Evolutionary conservation across 2,113 vertebrate species (phyloP).

Genomic region (Osmerus eperlanus): DNA sequence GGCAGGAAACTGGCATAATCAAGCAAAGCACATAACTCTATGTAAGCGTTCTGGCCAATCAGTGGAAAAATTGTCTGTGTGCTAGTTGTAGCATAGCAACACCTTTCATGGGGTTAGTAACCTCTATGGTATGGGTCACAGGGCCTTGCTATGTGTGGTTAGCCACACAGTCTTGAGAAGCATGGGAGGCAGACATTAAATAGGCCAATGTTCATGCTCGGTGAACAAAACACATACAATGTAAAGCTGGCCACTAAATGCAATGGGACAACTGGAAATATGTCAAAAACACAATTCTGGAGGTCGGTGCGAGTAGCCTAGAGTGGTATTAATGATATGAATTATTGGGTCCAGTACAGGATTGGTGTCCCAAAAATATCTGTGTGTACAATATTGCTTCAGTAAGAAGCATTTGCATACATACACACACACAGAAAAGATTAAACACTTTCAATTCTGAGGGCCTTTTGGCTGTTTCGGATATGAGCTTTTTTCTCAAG

Average conservation of each 20-base stretch:
- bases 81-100: slow-evolving; percentile 32
- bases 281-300: slow-evolving; percentile 47
- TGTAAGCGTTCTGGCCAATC: not conserved
- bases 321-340: not conserved
- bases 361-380: not conserved
- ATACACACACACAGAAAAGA: not conserved
- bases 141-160: slow-evolving; percentile 11
- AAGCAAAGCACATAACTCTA: not conserved
- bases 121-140: slow-evolving; percentile 18
- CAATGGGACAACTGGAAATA: slow-evolving; percentile 52
- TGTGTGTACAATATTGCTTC: not conserved
- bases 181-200: slow-evolving; percentile 47
- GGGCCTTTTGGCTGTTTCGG: slow-evolving; percentile 40
- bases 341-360: not conserved
- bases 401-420: slow-evolving; percentile 11
- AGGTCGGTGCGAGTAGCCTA: not conserved
- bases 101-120: slow-evolving; percentile 12
- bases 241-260: slow-evolving; percentile 40
- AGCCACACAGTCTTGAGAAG: slow-evolving; percentile 37
- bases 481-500: slow-evolving; percentile 35
- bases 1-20: not conserved
- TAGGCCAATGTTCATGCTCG: slow-evolving; percentile 67
- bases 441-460: slow-evolving; percentile 9
- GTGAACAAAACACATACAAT: slow-evolving; percentile 59
- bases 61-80: slow-evolving; percentile 19